Evolutionary conservation across 2,797 vertebrate genomes (phyloP).

Genomic region (Apogon hyalosoma): DNA sequence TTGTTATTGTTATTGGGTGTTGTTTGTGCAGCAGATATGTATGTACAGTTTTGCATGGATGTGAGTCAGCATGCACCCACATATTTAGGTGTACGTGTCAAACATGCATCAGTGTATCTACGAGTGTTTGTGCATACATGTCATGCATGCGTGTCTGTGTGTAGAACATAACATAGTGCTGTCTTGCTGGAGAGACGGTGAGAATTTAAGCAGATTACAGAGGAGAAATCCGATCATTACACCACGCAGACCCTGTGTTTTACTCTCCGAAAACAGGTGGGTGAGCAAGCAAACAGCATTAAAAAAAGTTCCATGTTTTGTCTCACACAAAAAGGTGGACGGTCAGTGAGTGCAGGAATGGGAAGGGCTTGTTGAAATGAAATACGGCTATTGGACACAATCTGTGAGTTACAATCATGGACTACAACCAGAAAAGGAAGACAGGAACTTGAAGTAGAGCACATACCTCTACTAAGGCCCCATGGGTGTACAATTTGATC

Average conservation of each 20-base stretch:
- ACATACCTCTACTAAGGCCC: no score
- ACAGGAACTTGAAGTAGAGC: no score
- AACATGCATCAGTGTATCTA: neutral
- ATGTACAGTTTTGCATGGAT: no score
- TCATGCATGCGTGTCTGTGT: conserved; percentile 25
- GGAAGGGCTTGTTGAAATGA: conserved; percentile 57
- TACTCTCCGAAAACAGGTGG: conserved; percentile 82
- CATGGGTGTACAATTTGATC: no score
- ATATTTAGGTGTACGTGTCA: conserved; percentile 5
- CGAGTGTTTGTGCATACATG: conserved; percentile 14
- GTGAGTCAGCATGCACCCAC: neutral
- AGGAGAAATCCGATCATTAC: conserved; percentile 84
- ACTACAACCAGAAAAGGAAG: conserved; percentile 37
- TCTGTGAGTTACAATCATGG: conserved; percentile 48
- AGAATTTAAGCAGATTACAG: conserved; percentile 84
- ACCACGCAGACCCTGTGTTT: conserved; percentile 81
- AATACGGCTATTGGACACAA: conserved; percentile 38
- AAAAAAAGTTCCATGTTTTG: conserved; percentile 76
- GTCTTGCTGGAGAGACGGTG: conserved; percentile 70
- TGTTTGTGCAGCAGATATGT: neutral
- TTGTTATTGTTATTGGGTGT: neutral
- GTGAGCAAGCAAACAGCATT: conserved; percentile 74
- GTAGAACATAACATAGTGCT: conserved; percentile 52
- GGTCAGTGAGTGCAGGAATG: conserved; percentile 76
- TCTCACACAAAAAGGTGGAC: conserved; percentile 56